Conservation (phyloP, 2,113 vertebrate species). For the Glaucomys volans region DNA sequence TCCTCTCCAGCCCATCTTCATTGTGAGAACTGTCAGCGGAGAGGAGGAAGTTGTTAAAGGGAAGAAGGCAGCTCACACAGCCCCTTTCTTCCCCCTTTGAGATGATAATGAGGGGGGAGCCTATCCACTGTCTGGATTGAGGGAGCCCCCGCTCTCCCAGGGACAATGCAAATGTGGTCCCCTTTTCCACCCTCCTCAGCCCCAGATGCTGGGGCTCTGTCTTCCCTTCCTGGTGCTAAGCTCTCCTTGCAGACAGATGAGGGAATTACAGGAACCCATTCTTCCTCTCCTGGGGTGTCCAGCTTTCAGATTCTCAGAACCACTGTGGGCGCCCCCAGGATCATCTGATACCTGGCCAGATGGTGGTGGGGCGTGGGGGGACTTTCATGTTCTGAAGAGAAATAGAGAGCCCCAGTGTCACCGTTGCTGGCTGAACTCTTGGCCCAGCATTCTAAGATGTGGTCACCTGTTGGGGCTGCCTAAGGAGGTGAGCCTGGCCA, state of each 20-base stretch:
- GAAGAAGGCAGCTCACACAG: not conserved
- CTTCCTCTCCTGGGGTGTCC: not conserved
- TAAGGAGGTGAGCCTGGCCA: not conserved
- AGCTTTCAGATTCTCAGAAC: not conserved
- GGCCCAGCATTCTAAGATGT: not conserved
- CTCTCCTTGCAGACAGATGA: not conserved
- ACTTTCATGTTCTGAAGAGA: not conserved
- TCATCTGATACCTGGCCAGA: not conserved
- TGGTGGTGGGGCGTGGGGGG: too few species aligned
- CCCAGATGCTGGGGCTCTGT: not conserved
- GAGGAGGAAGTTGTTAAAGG: conserved; percentile 3
- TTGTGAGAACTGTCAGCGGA: conserved; percentile 42
- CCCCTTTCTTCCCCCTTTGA: conserved; percentile 43
- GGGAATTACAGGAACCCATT: not conserved
- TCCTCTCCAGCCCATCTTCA: not conserved
- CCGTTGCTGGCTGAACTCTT: not conserved
- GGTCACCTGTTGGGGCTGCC: not conserved
- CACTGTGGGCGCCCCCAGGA: not conserved
- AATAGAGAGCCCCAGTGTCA: not conserved
- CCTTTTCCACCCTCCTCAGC: not conserved
- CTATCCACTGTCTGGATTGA: not conserved
- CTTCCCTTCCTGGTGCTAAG: not conserved
- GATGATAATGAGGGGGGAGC: conserved; percentile 50
- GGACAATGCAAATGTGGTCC: not conserved
- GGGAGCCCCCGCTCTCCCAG: not conserved